Evolutionary conservation across 2,113 vertebrate genomes (phyloP).

Genomic region (Geothlypis trichas): DNA sequence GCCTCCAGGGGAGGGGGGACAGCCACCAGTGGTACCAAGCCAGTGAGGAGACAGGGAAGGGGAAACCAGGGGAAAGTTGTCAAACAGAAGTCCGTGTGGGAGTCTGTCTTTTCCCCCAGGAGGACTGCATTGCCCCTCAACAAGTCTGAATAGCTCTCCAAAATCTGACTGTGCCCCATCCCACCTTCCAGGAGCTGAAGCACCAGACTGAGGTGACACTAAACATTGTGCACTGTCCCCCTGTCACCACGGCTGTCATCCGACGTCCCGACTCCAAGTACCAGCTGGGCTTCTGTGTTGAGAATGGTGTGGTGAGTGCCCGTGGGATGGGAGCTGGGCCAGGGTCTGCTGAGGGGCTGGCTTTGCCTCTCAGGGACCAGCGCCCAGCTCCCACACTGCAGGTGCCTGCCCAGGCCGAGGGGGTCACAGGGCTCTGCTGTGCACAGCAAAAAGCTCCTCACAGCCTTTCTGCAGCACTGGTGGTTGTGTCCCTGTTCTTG

Average conservation of each 20-base stretch:
- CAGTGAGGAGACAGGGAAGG: too few relatives aligned
- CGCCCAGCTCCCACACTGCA: fast-evolving
- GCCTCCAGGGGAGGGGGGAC: too few relatives aligned
- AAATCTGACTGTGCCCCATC: neutral
- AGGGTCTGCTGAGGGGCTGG: neutral
- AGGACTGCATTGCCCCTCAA: fast-evolving
- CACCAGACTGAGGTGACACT: slow-evolving; percentile 82
- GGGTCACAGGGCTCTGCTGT: neutral
- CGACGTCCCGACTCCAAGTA: slow-evolving; percentile 85
- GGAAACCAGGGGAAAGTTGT: too few relatives aligned
- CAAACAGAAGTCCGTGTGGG: too few relatives aligned
- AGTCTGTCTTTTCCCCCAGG: too few relatives aligned
- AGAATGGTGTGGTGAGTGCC: slow-evolving; percentile 89
- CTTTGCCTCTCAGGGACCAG: too few relatives aligned
- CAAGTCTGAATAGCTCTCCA: neutral
- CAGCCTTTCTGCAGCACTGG: neutral
- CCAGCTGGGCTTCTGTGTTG: slow-evolving; percentile 95
- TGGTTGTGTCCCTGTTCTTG: fast-evolving
- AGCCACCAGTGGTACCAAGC: too few relatives aligned
- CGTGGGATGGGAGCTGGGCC: fast-evolving
- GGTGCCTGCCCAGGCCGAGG: neutral
- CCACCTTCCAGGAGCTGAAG: slow-evolving; percentile 83
- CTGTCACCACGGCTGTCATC: slow-evolving; percentile 93
- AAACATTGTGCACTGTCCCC: slow-evolving; percentile 92
- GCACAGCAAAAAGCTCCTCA: neutral